Evolutionary conservation across 2,888 invertebrate genomes (phyloP).

Genomic region (Drosophila tripunctata): DNA sequence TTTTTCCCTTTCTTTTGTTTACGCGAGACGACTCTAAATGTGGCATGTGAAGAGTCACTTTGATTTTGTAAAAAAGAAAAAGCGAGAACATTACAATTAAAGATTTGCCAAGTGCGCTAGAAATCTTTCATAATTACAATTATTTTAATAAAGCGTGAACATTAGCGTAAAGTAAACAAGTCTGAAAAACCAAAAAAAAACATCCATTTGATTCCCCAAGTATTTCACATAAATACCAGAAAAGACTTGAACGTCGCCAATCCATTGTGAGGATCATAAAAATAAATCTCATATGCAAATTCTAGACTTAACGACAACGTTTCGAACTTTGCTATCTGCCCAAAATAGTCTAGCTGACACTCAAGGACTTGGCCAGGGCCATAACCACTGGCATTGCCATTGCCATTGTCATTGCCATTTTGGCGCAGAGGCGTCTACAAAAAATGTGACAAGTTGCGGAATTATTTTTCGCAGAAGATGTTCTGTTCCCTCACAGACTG

Average conservation of each 20-base stretch:
- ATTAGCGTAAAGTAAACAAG: slow-evolving; percentile 25
- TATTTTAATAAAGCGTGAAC: slow-evolving; percentile 23
- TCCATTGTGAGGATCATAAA: slow-evolving; percentile 62
- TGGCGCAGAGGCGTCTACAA: background rate
- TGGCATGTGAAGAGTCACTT: slow-evolving; percentile 13
- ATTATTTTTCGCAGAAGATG: slow-evolving; percentile 79
- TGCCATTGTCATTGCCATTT: slow-evolving; percentile 23
- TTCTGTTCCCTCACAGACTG: slow-evolving; percentile 54
- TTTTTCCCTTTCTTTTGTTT: slow-evolving; percentile 42
- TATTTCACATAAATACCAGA: slow-evolving; percentile 49
- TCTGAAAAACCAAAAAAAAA: background rate
- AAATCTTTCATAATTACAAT: slow-evolving; percentile 52
- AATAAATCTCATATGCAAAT: slow-evolving; percentile 79
- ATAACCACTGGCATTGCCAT: slow-evolving; percentile 32
- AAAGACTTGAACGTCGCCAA: slow-evolving; percentile 33
- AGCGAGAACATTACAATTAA: slow-evolving; percentile 57
- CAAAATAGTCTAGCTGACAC: slow-evolving; percentile 60
- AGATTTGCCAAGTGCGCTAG: slow-evolving; percentile 55
- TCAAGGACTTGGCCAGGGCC: slow-evolving; percentile 62
- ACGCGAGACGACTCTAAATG: slow-evolving; percentile 34
- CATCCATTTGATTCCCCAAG: background rate
- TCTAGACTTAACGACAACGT: slow-evolving; percentile 27
- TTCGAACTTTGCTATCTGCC: slow-evolving; percentile 33
- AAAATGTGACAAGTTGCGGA: slow-evolving; percentile 79
- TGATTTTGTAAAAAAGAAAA: too few relatives aligned